A percentile compares a stretch with the other conserved stretches of the same genome.
Conservation (phyloP, 1,140 invertebrate species). For the Psix sp. region DNA sequence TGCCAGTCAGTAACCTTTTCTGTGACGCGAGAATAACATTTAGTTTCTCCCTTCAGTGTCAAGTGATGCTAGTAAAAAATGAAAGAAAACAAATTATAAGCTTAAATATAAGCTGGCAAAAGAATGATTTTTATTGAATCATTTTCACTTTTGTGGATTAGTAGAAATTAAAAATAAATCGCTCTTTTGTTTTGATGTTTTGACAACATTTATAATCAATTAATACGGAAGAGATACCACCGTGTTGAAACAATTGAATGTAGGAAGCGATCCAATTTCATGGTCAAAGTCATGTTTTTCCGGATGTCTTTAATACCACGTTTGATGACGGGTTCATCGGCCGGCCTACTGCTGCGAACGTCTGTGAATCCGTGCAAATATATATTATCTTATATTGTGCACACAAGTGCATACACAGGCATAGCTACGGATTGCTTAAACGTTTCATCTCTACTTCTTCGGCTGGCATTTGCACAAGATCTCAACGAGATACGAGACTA, state of each 20-base stretch:
- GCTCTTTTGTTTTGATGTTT: too few relatives aligned
- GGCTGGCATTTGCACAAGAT: constrained; percentile 50
- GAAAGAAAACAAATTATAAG: too few relatives aligned
- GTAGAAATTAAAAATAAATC: too few relatives aligned
- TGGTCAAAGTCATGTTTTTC: constrained; percentile 54
- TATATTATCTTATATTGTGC: constrained; percentile 50
- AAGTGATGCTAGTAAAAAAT: too few relatives aligned
- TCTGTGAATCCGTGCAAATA: constrained; percentile 46
- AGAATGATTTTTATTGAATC: too few relatives aligned
- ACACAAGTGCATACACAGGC: constrained; percentile 20
- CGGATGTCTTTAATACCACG: constrained; percentile 50
- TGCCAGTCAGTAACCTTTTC: too few relatives aligned
- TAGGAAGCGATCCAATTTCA: constrained; percentile 41
- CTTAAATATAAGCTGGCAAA: too few relatives aligned
- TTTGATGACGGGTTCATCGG: constrained; percentile 55
- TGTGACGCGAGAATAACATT: too few relatives aligned
- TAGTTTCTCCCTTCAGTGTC: too few relatives aligned
- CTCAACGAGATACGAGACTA: constrained; percentile 52
- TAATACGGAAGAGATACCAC: too few relatives aligned
- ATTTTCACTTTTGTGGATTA: too few relatives aligned
- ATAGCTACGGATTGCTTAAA: constrained; percentile 54
- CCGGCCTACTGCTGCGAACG: constrained; percentile 50
- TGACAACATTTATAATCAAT: too few relatives aligned
- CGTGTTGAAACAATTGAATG: background rate
- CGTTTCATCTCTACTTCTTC: constrained; percentile 39